Evolutionary conservation across 1,140 invertebrate genomes (phyloP), one percentile per base, ranked within the genome.

Genomic region (Arion vulgaris): DNA sequence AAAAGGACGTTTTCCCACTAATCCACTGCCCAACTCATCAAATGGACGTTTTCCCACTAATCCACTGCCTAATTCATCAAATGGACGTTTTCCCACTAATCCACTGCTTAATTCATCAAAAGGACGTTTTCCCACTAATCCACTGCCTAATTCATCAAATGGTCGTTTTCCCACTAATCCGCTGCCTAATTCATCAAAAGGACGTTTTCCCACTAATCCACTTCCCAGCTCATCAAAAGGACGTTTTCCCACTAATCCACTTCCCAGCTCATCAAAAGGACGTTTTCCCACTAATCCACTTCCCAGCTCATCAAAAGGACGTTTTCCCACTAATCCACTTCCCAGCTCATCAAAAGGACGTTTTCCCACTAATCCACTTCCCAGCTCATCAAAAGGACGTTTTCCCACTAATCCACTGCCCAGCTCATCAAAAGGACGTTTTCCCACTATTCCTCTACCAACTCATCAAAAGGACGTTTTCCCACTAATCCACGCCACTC

Each of bases 281-380:
- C 62, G 62, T 66, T 66, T 66, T 13, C 62, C 62, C 2, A 66
- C 28, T 7, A 66, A 66, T 32, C 62, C 62, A 34, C 62, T 66
- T 66, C n/a, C 62, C 11, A 66, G 5, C 28, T 53, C 73, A 77
- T 77, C 73, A 53, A 78, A 71, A 15, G 62, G 62, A 32, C 73
- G 73, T 78, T 77, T 77, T 45, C 73, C 73, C 32, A 83, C 68
- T 4, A 83, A 69, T 2, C 57, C 75, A 26, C 62, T 83, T 26
- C 26, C 57, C 34, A 76, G 36, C 4, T 45, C 62, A 77, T 77
- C 73, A 72, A 83, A 83, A 51, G 73, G 41, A 28, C 75, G 62
- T 51, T 83, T 78, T 1, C 81, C 73, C 39, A 83, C 68, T 17
- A 77, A 75, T 11, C 66, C 45, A 38, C 76, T 74, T 5, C 66